phyloP scores from a whole-genome alignment of 2,113 vertebrate species.

The Erythrocercus mccallii region DNA sequence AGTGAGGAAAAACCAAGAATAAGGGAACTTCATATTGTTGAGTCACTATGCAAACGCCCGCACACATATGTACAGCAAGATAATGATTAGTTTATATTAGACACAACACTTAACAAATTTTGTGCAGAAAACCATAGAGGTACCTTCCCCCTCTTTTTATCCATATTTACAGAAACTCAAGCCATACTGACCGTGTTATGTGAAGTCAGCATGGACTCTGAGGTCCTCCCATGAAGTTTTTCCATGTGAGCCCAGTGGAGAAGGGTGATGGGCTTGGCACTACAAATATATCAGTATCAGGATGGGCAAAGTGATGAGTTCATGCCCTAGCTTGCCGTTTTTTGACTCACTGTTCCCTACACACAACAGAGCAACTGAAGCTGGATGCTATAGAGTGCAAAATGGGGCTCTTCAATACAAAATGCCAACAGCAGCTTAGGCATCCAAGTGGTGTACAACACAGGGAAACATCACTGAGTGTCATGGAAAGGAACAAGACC shows the following conservation, averaged over 20 bases:
- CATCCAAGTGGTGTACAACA: background rate
- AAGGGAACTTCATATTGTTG: background rate
- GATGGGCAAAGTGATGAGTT: background rate
- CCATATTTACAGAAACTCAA: background rate
- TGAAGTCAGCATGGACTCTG: background rate
- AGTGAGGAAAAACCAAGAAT: background rate
- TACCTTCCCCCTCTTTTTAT: fast-evolving
- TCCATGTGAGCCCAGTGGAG: fast-evolving
- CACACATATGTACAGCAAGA: background rate
- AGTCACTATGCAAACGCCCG: fast-evolving
- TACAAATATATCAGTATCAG: background rate
- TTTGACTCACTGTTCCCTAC: fast-evolving
- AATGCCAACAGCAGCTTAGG: background rate
- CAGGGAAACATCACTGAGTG: background rate
- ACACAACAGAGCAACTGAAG: background rate
- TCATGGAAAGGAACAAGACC: fast-evolving
- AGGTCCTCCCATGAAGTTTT: fast-evolving
- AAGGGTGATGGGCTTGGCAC: background rate
- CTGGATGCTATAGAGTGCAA: background rate
- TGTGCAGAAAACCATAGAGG: background rate
- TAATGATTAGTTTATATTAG: background rate
- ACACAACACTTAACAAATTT: background rate
- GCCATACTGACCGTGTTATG: background rate
- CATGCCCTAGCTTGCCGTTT: background rate
- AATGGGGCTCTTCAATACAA: background rate